Evolutionary conservation across 30 jellyfish, hydroid and myxozoan species (phyloP), one percentile per base, ranked within the genome.

Genomic region (Mastigias papua): DNA sequence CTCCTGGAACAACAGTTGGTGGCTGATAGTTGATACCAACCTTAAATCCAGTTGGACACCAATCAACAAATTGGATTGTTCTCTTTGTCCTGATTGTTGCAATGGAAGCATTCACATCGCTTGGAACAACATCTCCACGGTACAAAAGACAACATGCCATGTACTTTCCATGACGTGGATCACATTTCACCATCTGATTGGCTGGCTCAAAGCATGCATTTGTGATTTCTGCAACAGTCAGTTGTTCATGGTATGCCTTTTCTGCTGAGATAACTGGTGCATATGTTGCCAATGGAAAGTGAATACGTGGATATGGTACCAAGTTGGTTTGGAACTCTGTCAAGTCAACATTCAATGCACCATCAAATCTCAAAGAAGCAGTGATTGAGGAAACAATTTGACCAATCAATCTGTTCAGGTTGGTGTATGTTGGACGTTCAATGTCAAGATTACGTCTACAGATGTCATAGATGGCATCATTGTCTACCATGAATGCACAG

Each of bases 41-140:
- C 89, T 93, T 93, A 96, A 93, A 93, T 2, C 98, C 98, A 88
- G 98, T 93, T 48, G 98, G 98, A 88, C 98, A 93, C 98, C 98
- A 93, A 57, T 93, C 98, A 7, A 93, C 98, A 74, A 94, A 94
- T 84, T 93, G 98, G 92, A 93, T 89, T 86, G 98, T 93, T 34
- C 98, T 97, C 88, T 89, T 93, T 54, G 98, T 88, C 57, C 89
- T 93, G 97, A 93, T 93, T 68, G 96, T 82, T 33, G 98, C 97
- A 84, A 93, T 93, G 73, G 98, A 97, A 31, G 97, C 96, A 80
- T 89, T 88, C 51, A 93, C 98, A 83, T 93, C 98, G 86, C 89
- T 93, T n/a, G 98, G 98, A 25, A 89, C 98, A 63, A 93, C 98
- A 77, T 93, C 98, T 35, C 98, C 98, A 46, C 98, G 88, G 96